Evolutionary conservation across 2,888 invertebrate genomes (phyloP), one percentile per base, ranked within the genome.

Genomic region (Parasteatoda lunata): DNA sequence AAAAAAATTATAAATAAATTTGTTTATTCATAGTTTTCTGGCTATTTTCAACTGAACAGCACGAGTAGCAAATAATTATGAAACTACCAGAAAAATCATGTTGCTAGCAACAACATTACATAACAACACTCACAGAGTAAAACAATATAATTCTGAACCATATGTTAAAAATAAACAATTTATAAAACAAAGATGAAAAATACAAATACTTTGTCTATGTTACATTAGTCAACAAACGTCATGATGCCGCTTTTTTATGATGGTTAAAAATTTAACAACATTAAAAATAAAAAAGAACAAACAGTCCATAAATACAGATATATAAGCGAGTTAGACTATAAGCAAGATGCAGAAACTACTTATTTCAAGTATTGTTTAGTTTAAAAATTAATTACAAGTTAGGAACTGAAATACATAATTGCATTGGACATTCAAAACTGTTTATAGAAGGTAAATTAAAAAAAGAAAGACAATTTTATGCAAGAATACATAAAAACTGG

Each of bases 41-140:
- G 85, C 85, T 86, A 86, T 86, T 86, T 80, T 66, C 76, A 86
- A 86, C 85, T 80, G 80, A 85, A 85, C 68, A 76, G 80, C 85
- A 71, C 71, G 69, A 85, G 72, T 72, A 80, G 80, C 79, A 80
- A 76, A 71, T 86, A 70, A 65, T 71, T 51, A 66, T 73, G 51
- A 52, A 80, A 75, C 80, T 80, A 86, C 80, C 77, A 15, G 70
- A 81, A 70, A 86, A 85, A 76, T 59, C 77, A 77, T 77, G 77
- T 66, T 52, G 77, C 54, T 59, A 59, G 59, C 59, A n/a, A 59
- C 13, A 59, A 59, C 45, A 76, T 13, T 65, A 76, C 66, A 47
- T 77, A 68, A 59, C 59, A 59, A 59, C 59, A 59, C 11, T 13
- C n/a, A 13, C 59, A 59, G 59, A 59, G 59, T 59, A 52, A 66